phyloP scores from a whole-genome alignment of 2,113 vertebrate genomes.

The Corythoichthys intestinalis region DNA sequence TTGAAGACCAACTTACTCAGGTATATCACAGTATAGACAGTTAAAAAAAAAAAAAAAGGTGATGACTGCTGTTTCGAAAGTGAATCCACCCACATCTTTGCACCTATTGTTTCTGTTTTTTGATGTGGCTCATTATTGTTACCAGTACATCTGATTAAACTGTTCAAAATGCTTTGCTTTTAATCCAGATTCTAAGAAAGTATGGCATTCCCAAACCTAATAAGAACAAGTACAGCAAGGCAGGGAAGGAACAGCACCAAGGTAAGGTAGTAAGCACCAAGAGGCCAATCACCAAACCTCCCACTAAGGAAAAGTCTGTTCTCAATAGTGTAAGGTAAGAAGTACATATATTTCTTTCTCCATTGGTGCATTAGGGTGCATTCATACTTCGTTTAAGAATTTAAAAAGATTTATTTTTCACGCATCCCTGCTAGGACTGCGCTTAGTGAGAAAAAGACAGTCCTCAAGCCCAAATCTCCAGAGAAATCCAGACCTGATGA shows the following conservation, averaged over 20 bases:
- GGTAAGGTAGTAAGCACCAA: constrained; percentile 97
- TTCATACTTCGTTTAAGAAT: background rate
- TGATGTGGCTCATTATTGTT: background rate
- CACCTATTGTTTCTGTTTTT: background rate
- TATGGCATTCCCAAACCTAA: constrained; percentile 89
- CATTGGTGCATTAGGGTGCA: background rate
- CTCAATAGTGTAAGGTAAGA: constrained; percentile 89
- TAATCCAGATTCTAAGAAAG: constrained; percentile 85
- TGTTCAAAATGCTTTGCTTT: constrained; percentile 1
- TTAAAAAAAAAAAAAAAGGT: background rate
- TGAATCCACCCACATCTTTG: background rate
- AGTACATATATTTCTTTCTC: background rate
- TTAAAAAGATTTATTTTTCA: background rate
- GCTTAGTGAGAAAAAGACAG: constrained; percentile 92
- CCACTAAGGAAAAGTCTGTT: constrained; percentile 88
- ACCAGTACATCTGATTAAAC: background rate
- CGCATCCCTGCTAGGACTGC: constrained; percentile 77
- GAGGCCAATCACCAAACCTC: constrained; percentile 86
- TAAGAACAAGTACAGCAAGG: constrained; percentile 94
- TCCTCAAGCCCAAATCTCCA: constrained; percentile 92
- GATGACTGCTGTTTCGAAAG: background rate
- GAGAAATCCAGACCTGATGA: constrained; percentile 93
- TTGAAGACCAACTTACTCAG: constrained; percentile 96
- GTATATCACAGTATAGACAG: constrained; percentile 55
- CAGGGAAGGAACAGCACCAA: constrained; percentile 91